Conservation (phyloP, 2,113 vertebrate species). For the Taurulus bubalis region DNA sequence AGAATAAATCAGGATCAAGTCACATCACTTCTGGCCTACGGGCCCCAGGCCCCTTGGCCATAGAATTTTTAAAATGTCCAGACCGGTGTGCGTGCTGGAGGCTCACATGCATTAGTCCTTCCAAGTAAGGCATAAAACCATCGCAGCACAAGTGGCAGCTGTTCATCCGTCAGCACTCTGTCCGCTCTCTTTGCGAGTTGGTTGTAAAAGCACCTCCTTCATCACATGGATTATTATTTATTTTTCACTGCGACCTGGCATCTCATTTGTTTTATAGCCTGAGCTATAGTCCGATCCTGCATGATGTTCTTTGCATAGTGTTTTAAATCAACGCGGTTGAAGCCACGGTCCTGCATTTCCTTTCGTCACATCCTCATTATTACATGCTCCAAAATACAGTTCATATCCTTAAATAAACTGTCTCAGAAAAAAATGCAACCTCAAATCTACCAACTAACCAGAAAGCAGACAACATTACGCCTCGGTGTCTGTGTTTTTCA, state of each 20-base stretch:
- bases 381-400: not conserved
- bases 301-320: slow-evolving; percentile 4
- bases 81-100: not conserved
- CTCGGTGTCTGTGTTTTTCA: not conserved
- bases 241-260: slow-evolving; percentile 29
- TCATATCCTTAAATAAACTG: not conserved
- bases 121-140: slow-evolving; percentile 54
- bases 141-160: not conserved
- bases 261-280: slow-evolving; percentile 18
- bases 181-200: not conserved
- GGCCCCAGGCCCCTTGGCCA: not conserved
- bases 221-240: slow-evolving; percentile 61
- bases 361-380: not conserved
- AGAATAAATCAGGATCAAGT: not conserved
- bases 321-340: slow-evolving; percentile 19
- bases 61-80: not conserved
- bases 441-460: not conserved
- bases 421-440: not conserved
- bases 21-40: not conserved
- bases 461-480: not conserved
- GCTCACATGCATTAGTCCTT: slow-evolving; percentile 45
- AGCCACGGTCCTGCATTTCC: not conserved
- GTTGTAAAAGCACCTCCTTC: slow-evolving; percentile 61
- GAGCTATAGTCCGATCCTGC: slow-evolving; percentile 11
- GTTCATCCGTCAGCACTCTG: slow-evolving; percentile 58